Percentiles rank a stretch among this genome's conserved stretches.
Conservation (phyloP, 1,140 invertebrate genomes). For the Trichoplusia ni region DNA sequence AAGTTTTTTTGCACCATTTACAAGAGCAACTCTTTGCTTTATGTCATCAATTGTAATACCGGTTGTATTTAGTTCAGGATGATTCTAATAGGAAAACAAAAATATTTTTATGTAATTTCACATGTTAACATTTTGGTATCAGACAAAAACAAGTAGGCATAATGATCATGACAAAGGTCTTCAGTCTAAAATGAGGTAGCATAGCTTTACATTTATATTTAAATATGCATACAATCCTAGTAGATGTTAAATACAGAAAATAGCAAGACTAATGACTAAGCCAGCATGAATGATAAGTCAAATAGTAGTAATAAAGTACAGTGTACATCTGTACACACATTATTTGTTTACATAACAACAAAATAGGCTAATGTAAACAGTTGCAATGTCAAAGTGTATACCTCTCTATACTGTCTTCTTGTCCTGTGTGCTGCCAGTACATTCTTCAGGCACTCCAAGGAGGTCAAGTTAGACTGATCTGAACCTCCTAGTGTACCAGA, state of each 20-base stretch:
- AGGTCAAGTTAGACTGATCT: constrained; percentile 58
- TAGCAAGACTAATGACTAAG: no score
- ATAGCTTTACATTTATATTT: no score
- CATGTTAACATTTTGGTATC: neutral
- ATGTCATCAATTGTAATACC: constrained; percentile 77
- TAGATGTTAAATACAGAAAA: no score
- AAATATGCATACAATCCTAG: no score
- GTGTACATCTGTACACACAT: no score
- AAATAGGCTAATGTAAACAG: neutral
- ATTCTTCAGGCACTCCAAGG: constrained; percentile 70
- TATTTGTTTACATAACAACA: constrained; percentile 23
- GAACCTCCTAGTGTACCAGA: constrained; percentile 65
- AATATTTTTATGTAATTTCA: neutral
- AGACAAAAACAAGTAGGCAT: no score
- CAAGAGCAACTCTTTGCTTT: constrained; percentile 70
- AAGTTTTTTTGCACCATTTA: constrained; percentile 72
- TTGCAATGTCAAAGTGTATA: constrained; percentile 26
- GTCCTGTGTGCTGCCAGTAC: constrained; percentile 64
- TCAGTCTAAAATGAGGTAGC: no score
- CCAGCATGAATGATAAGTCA: no score
- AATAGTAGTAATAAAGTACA: no score
- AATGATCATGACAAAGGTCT: no score
- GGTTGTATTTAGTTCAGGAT: constrained; percentile 72
- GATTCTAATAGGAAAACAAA: constrained; percentile 58
- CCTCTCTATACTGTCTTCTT: constrained; percentile 70